phyloP scores from a whole-genome alignment of 2,888 invertebrate genomes.

The Leptinotarsa juncta region DNA sequence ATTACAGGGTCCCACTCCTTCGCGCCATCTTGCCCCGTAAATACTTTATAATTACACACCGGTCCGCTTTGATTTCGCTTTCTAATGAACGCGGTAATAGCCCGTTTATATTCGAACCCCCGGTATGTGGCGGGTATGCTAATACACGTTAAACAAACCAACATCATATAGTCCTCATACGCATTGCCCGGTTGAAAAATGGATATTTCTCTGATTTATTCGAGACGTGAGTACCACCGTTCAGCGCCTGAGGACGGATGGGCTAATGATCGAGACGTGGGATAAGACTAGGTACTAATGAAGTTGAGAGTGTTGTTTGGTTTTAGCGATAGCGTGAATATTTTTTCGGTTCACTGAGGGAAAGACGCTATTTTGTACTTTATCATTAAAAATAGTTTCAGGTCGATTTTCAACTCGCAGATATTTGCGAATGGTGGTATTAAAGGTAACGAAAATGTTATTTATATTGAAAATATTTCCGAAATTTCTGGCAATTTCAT shows the following conservation, averaged over 20 bases:
- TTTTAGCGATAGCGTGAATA: neutral
- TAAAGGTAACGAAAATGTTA: too few species aligned
- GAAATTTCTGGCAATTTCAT: too few species aligned
- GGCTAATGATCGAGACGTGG: conserved; percentile 3
- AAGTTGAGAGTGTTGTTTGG: neutral
- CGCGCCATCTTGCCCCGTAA: conserved; percentile 62
- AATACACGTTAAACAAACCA: conserved; percentile 42
- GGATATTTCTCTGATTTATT: conserved; percentile 9
- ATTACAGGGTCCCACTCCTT: conserved; percentile 64
- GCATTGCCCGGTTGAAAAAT: conserved; percentile 22
- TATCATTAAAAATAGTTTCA: too few species aligned
- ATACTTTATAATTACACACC: conserved; percentile 67
- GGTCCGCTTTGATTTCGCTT: conserved; percentile 63
- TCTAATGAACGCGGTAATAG: conserved; percentile 65
- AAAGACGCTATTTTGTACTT: too few species aligned
- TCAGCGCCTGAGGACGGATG: neutral
- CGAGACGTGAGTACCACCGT: conserved; percentile 2
- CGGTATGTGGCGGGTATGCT: conserved; percentile 45
- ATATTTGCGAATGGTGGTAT: too few species aligned
- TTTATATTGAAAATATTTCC: too few species aligned
- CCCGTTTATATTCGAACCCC: conserved; percentile 44
- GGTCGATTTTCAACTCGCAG: too few species aligned
- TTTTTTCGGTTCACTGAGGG: neutral
- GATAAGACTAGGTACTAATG: neutral
- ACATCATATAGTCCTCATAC: conserved; percentile 39